A percentile compares a stretch with the other conserved stretches of the same genome.
Conservation (phyloP, 2,113 vertebrate species). For the Limanda limanda region DNA sequence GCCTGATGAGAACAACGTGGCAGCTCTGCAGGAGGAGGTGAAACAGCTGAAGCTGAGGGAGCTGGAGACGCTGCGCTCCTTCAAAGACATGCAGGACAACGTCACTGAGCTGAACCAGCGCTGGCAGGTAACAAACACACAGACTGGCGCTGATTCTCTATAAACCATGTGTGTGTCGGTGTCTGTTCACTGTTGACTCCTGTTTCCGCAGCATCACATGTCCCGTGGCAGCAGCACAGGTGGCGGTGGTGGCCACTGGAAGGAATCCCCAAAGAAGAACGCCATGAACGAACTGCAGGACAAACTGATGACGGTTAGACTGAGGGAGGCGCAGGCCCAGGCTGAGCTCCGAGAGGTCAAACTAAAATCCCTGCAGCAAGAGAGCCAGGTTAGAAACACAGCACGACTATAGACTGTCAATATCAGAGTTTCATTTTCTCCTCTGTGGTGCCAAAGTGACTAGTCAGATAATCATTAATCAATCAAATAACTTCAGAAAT, state of each 20-base stretch:
- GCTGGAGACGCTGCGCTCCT: slow-evolving; percentile 86
- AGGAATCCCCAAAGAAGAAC: slow-evolving; percentile 92
- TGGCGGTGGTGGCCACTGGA: slow-evolving; percentile 87
- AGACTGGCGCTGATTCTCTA: background rate
- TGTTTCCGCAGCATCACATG: slow-evolving; percentile 83
- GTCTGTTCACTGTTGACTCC: background rate
- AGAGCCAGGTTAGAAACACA: slow-evolving; percentile 86
- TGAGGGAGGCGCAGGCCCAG: slow-evolving; percentile 91
- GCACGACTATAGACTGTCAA: background rate
- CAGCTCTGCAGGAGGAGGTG: slow-evolving; percentile 90
- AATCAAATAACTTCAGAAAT: no score
- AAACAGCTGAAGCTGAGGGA: slow-evolving; percentile 91
- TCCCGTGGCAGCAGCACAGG: slow-evolving; percentile 79
- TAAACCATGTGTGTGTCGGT: background rate
- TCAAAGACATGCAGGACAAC: slow-evolving; percentile 88
- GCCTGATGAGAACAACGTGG: slow-evolving; percentile 92
- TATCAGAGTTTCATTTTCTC: no score
- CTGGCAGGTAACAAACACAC: slow-evolving; percentile 88
- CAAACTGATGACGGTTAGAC: slow-evolving; percentile 88
- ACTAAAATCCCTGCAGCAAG: slow-evolving; percentile 88
- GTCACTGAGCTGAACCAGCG: slow-evolving; percentile 92
- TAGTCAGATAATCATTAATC: no score
- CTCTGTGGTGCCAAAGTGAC: no score
- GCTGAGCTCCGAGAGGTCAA: slow-evolving; percentile 90
- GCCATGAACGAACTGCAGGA: slow-evolving; percentile 91